phyloP scores from a whole-genome alignment of 2,888 invertebrate species.

The Eupelmus urozonus region DNA sequence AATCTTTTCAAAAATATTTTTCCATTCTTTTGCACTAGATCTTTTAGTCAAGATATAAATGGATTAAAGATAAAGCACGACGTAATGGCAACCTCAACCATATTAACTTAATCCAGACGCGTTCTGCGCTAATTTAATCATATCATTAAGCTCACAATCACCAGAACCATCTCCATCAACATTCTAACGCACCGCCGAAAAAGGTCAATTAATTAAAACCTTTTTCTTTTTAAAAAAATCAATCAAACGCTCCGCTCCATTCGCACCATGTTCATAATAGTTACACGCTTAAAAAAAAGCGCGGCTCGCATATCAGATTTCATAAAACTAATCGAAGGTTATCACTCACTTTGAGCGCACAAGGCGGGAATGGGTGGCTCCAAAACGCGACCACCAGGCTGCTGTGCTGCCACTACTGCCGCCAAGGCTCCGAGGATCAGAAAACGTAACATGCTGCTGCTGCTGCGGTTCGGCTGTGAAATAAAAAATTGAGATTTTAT shows the following conservation, averaged over 20 bases:
- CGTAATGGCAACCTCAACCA: too few species aligned
- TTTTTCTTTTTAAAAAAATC: neutral
- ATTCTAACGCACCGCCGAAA: too few species aligned
- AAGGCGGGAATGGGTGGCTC: slow-evolving; percentile 88
- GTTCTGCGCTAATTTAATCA: too few species aligned
- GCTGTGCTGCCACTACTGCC: slow-evolving; percentile 81
- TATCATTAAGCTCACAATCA: too few species aligned
- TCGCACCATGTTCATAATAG: neutral
- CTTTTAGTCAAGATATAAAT: too few species aligned
- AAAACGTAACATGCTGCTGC: slow-evolving; percentile 67
- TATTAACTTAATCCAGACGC: too few species aligned
- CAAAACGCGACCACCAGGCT: slow-evolving; percentile 85
- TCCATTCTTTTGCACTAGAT: too few species aligned
- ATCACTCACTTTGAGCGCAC: slow-evolving; percentile 85
- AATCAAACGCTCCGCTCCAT: neutral
- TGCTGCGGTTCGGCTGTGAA: neutral
- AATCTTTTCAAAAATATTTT: too few species aligned
- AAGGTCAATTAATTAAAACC: too few species aligned
- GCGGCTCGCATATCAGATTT: neutral
- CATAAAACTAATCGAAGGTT: neutral
- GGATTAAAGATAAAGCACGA: too few species aligned
- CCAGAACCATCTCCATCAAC: too few species aligned
- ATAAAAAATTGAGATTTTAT: neutral
- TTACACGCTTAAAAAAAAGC: neutral
- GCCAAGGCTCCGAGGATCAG: slow-evolving; percentile 75